Base-by-base conservation (phyloP, 1,140 invertebrate species). In the Zeugodacus cucurbitae region DNA sequence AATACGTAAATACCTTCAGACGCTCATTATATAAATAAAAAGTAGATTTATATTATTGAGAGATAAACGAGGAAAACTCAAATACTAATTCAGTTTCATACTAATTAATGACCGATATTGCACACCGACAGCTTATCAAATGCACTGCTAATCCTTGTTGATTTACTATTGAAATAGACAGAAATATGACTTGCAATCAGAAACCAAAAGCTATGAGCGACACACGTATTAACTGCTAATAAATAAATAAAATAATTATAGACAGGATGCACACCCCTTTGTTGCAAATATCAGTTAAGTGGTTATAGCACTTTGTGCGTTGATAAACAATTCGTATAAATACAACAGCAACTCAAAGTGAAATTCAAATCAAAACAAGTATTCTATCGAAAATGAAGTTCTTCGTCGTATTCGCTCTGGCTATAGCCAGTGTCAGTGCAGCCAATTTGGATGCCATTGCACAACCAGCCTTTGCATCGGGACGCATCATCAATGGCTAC, bases 401-500 rank as follows among this genome's bases (percentile, higher is more conserved):
- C 85, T 92, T 92, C 54, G 90, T 91, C 82, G 70, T 90, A 26
- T 88, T 92, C 14, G 89, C 90, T 11, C 86, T 93, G 20, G 89
- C 82, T n/a, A 87, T 93, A 34, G 91, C 90, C 37, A 14, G 88
- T 26, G 87, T 34, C 8, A 88, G 64, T 29, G 88, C 88, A 6
- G 91, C 90, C 58, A 90, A 70, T 58, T 87, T 89, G 34, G 89
- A 87, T 44, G 37, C 87, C 1, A 88, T 91, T 58, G 67, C 59
- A 54, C 74, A 78, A 78, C 91, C 91, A 1, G 91, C 89, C 22
- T 92, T 93, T 82, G 90, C 92, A 7, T 89, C 90, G 54, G 92
- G 91, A 4, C 91, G 91, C 37, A 93, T 95, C 8, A 93, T 93
- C 87, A 92, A 93, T 87, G 93, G 93, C 22, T 0, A 91, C 0